Conservation (phyloP, 23 tunicate genomes). For the Oikopleura dioica region DNA sequence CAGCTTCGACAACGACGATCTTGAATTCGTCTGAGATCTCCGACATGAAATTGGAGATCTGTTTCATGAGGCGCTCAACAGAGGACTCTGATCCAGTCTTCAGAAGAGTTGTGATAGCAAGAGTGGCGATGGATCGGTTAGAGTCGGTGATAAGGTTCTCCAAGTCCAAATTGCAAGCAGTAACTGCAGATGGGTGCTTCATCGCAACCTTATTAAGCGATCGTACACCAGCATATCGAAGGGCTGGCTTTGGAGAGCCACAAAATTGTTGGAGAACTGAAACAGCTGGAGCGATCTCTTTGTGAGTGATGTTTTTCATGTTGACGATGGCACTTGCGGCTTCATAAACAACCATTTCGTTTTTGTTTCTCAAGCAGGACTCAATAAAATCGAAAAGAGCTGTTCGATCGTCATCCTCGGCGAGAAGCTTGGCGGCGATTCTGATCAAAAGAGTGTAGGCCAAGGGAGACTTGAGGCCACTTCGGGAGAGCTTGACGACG, state of each 20-base stretch:
- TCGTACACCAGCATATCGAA: slow-evolving; percentile 93
- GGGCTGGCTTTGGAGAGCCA: slow-evolving; percentile 92
- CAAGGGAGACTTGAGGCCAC: slow-evolving; percentile 77
- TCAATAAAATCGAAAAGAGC: slow-evolving; percentile 77
- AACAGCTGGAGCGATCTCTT: slow-evolving; percentile 90
- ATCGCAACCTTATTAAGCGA: slow-evolving; percentile 95
- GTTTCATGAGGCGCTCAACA: slow-evolving; percentile 93
- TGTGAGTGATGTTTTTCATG: slow-evolving; percentile 83
- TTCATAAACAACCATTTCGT: slow-evolving; percentile 87
- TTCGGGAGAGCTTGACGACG: slow-evolving; percentile 66
- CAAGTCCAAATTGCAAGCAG: slow-evolving; percentile 81
- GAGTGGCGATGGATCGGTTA: slow-evolving; percentile 79
- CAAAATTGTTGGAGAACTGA: slow-evolving; percentile 86
- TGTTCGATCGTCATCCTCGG: slow-evolving; percentile 65
- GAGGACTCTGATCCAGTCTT: slow-evolving; percentile 94
- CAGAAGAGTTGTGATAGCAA: slow-evolving; percentile 81
- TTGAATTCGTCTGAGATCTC: slow-evolving; percentile 91
- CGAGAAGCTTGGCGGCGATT: slow-evolving; percentile 66
- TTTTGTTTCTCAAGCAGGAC: slow-evolving; percentile 77
- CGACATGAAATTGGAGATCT: slow-evolving; percentile 84
- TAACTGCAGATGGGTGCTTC: slow-evolving; percentile 97
- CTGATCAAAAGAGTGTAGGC: slow-evolving; percentile 79
- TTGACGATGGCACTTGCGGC: slow-evolving; percentile 96
- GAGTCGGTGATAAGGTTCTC: slow-evolving; percentile 93
- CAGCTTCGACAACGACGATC: slow-evolving; percentile 83